Conservation (phyloP, 2,113 vertebrate genomes). For the Aptenodytes forsteri region DNA sequence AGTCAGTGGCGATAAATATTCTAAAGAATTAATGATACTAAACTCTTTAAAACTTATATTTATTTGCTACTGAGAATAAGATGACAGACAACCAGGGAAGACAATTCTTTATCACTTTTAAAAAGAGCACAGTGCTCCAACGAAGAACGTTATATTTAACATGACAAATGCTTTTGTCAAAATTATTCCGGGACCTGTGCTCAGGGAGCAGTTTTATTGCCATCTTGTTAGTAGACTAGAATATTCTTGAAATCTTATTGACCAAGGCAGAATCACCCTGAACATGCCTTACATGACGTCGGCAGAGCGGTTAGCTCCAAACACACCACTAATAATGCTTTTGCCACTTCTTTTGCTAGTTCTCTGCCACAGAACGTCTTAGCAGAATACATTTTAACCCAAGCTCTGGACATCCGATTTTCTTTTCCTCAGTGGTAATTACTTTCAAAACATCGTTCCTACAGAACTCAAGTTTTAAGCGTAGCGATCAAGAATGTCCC, state of each 20-base stretch:
- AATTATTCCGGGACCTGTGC: not conserved
- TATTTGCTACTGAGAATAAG: not conserved
- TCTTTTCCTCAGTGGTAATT: not conserved
- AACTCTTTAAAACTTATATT: not conserved
- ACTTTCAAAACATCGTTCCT: not conserved
- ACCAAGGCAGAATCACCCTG: not conserved
- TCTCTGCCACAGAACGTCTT: fast-evolving
- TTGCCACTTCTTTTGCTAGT: not conserved
- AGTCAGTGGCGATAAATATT: not conserved
- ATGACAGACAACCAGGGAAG: not conserved
- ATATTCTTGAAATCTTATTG: not conserved
- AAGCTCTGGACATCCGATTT: not conserved
- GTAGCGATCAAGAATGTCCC: not conserved
- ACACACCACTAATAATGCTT: not conserved
- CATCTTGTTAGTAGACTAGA: not conserved
- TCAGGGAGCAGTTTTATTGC: not conserved
- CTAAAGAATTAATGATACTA: not conserved
- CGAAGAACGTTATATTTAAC: not conserved
- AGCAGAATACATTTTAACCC: not conserved
- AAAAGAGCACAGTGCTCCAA: not conserved
- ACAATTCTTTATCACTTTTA: not conserved
- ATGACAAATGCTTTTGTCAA: not conserved
- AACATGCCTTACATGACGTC: not conserved
- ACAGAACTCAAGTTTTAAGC: not conserved
- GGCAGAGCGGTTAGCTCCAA: not conserved